These are phyloP conservation scores for Sebastes miniatus DNA, from an alignment of 2,797 vertebrate genomes.

Conservation along the genomic window DNA sequence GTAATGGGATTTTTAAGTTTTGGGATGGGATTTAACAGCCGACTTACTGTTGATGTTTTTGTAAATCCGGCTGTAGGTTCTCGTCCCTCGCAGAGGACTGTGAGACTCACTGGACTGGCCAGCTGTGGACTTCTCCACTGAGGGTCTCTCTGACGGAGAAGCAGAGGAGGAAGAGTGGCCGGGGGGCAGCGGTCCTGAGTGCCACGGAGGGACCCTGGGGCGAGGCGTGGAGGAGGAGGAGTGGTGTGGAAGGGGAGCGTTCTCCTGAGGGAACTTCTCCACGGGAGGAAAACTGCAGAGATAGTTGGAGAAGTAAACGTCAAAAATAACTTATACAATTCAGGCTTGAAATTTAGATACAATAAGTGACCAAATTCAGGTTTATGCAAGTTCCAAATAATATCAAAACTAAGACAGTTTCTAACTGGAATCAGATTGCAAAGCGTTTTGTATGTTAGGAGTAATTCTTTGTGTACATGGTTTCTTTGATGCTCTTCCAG, in stretches of 20 bases:
- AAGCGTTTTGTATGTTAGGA: neutral
- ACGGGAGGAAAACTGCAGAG: slow-evolving; percentile 80
- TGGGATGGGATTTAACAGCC: neutral
- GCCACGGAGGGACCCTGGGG: slow-evolving; percentile 49
- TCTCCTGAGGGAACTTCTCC: slow-evolving; percentile 82
- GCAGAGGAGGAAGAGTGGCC: slow-evolving; percentile 46
- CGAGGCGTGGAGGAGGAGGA: slow-evolving; percentile 47
- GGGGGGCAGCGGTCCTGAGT: slow-evolving; percentile 70
- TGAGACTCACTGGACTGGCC: slow-evolving; percentile 29
- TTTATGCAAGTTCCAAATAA: no score
- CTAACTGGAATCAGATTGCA: no score
- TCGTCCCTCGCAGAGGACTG: slow-evolving; percentile 60
- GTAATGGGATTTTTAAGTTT: no score
- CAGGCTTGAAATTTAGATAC: neutral
- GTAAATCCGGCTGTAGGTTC: slow-evolving; percentile 76
- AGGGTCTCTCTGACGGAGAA: slow-evolving; percentile 49
- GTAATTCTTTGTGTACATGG: neutral
- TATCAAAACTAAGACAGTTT: no score
- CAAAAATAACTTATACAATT: neutral
- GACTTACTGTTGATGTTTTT: slow-evolving; percentile 86
- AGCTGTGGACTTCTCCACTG: slow-evolving; percentile 47
- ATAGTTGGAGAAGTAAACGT: neutral
- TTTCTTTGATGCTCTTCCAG: neutral
- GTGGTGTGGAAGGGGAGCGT: slow-evolving; percentile 69
- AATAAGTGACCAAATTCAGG: neutral